Evolutionary conservation across 2,888 invertebrate genomes (phyloP).

Genomic region (Stomorhina lunata): DNA sequence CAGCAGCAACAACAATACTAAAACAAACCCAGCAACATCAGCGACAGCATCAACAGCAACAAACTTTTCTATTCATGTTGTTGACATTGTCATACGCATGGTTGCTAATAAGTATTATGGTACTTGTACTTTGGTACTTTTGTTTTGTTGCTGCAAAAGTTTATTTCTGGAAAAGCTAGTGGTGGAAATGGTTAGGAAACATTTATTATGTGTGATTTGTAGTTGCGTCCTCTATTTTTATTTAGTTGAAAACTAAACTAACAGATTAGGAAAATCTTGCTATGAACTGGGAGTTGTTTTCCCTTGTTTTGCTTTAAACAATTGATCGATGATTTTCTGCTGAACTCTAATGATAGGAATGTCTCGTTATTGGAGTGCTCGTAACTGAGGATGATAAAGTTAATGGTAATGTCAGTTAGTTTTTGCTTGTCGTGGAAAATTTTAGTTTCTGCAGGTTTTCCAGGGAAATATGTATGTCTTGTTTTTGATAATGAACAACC

Average conservation of each 20-base stretch:
- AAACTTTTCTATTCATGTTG: neutral
- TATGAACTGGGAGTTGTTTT: neutral
- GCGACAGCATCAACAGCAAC: neutral
- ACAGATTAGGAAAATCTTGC: neutral
- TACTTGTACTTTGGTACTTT: no score
- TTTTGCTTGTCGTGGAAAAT: neutral
- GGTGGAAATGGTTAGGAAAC: neutral
- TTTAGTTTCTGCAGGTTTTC: neutral
- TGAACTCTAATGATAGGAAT: neutral
- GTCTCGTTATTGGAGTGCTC: neutral
- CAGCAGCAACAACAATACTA: neutral
- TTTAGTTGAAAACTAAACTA: neutral
- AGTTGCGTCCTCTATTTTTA: neutral
- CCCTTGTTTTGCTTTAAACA: neutral
- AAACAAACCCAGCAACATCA: neutral
- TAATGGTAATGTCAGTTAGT: neutral
- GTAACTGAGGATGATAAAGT: neutral
- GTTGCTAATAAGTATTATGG: neutral
- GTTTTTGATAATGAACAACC: neutral
- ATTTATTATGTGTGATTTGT: neutral
- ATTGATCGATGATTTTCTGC: neutral
- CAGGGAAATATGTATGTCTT: neutral
- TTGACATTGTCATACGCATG: conserved; percentile 7
- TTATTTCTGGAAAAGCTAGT: no score
- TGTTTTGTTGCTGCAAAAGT: neutral